Conservation (phyloP, 2,113 vertebrate genomes). For the Podarcis raffonei region DNA sequence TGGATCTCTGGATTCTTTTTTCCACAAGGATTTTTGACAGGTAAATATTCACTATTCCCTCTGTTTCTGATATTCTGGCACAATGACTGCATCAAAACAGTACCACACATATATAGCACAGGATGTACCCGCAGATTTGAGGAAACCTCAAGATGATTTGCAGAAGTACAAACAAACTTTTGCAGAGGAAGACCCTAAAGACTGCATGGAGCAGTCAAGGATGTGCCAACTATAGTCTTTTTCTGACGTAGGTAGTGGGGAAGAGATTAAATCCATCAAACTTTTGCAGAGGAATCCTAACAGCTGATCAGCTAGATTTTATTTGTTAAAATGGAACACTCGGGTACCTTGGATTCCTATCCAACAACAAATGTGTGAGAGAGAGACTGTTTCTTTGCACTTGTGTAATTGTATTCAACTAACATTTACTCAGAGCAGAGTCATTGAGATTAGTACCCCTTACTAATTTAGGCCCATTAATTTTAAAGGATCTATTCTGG, state of each 20-base stretch:
- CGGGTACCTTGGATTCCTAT: not conserved
- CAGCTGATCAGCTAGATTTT: not conserved
- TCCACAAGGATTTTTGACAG: conserved; percentile 84
- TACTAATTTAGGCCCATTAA: too few relatives aligned
- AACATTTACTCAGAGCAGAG: too few relatives aligned
- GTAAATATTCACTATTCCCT: conserved; percentile 35
- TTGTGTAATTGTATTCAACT: not conserved
- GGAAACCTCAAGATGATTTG: not conserved
- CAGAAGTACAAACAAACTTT: not conserved
- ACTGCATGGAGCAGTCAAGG: not conserved
- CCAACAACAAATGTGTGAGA: not conserved
- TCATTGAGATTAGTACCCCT: too few relatives aligned
- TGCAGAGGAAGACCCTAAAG: not conserved
- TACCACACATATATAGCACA: not conserved
- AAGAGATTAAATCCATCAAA: not conserved
- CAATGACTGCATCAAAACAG: not conserved
- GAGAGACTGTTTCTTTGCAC: not conserved
- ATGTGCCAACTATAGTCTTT: not conserved
- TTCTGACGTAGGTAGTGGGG: not conserved
- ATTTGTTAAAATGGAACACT: not conserved
- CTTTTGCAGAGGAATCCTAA: not conserved
- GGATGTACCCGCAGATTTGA: not conserved
- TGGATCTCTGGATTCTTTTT: conserved; percentile 87
- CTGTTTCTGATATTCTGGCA: not conserved
- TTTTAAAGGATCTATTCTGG: too few relatives aligned